phyloP scores from a whole-genome alignment of 2,797 vertebrate species.

The Malacoraja senta region DNA sequence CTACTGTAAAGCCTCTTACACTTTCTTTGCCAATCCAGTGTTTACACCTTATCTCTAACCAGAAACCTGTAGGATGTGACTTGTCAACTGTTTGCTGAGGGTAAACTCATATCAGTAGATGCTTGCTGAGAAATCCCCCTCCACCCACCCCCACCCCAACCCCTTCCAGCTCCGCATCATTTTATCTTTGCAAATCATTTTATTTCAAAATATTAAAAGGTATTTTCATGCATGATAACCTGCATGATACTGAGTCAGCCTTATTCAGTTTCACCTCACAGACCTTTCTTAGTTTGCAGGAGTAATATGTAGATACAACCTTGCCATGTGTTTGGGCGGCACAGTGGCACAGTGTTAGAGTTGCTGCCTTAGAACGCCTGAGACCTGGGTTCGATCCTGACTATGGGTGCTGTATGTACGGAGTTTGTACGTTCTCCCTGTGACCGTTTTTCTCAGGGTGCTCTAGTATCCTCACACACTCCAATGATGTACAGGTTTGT shows the following conservation, averaged over 20 bases:
- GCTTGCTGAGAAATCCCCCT: constrained; percentile 41
- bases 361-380: too few relatives aligned
- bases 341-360: too few relatives aligned
- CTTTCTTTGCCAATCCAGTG: too few relatives aligned
- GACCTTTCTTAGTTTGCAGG: neutral
- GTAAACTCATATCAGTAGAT: neutral
- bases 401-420: too few relatives aligned
- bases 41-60: neutral
- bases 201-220: constrained; percentile 1
- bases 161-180: neutral
- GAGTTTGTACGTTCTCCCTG: too few relatives aligned
- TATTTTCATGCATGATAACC: neutral
- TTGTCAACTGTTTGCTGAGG: constrained; percentile 39
- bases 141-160: too few relatives aligned
- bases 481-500: too few relatives aligned
- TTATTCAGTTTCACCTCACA: neutral
- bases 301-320: neutral
- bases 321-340: neutral
- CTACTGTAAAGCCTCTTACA: too few relatives aligned
- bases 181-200: neutral
- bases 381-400: too few relatives aligned
- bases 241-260: neutral
- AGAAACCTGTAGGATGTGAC: constrained; percentile 2
- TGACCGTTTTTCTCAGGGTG: too few relatives aligned
- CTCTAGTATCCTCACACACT: too few relatives aligned